Percentiles rank a stretch among this genome's conserved stretches.
Evolutionary conservation across 2,888 invertebrate genomes (phyloP).

Genomic region (Steromphala cineraria): DNA sequence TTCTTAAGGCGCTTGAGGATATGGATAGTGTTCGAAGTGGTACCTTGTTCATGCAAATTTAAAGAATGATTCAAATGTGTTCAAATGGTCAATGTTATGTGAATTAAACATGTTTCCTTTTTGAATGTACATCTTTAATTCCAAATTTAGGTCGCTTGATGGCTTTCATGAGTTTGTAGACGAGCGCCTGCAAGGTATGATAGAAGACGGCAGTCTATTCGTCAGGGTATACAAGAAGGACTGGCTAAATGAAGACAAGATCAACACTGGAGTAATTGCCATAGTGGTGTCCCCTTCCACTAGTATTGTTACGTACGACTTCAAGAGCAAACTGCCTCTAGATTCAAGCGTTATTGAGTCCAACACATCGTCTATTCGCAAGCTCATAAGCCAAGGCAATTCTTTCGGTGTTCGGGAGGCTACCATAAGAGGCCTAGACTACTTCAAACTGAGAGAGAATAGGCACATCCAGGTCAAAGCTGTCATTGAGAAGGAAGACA

Average conservation of each 20-base stretch:
- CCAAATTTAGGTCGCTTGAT: no score
- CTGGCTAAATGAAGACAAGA: background rate
- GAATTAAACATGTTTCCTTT: no score
- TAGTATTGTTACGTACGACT: background rate
- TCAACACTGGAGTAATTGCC: background rate
- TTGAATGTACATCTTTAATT: no score
- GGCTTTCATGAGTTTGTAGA: background rate
- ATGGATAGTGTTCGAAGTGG: no score
- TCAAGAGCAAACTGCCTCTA: background rate
- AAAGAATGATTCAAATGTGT: no score
- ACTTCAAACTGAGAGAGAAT: background rate
- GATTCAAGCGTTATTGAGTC: background rate
- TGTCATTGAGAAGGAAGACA: background rate
- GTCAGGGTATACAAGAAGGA: background rate
- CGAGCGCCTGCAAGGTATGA: background rate
- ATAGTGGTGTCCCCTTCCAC: background rate
- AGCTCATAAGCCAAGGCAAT: background rate
- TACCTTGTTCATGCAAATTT: no score
- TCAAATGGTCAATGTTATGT: no score
- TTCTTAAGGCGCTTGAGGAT: no score
- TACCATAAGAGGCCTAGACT: background rate
- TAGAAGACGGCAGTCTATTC: background rate
- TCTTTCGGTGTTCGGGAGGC: background rate
- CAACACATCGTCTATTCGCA: background rate
- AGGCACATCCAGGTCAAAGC: background rate